Base-by-base conservation (phyloP, 2,113 vertebrate species). In the Bucco capensis region DNA sequence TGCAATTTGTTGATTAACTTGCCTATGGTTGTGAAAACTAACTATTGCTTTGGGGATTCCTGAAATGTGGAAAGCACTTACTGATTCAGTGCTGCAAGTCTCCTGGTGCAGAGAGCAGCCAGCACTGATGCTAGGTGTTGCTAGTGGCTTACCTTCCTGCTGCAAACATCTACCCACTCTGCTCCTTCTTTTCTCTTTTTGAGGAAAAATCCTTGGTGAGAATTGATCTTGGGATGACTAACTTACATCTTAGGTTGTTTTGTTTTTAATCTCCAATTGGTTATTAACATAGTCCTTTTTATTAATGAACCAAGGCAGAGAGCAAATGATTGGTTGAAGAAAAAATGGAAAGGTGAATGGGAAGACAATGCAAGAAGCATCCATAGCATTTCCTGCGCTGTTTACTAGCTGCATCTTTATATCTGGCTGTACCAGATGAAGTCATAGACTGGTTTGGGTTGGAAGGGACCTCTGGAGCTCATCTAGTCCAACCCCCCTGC, bases 1-100 rank as follows among this genome's bases (percentile, higher is more conserved):
- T 92, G 62, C 74, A 92, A 57, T 89, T 92, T 88, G n/a, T 71
- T 84, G 53, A 60, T 92, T 86, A 86, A 74, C 74, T 82, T 85
- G 19, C 66, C 23, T 81, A 53, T 91, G 88, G 28, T 67, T 93
- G 78, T 86, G 90, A 75, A 88, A 88, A 65, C 72, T 66, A 67
- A 66, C 53, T 58, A 13, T 50, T 72, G 73, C 73, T 92, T 61
- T 86, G 54, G 50, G 49, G 58, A 58, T 71, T 69, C 33, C 7
- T 61, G 40, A 88, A 72, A 61, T 18, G 19, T 69, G 46, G n/a
- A 84, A 82, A 44, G 37, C 49, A 25, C 37, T 71, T 66, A 22
- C 51, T 0, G 0, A n/a, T 86, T 76, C 60, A 22, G 42, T 19
- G 28, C 25, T n/a, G 1, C 1, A 2, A 21, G 30, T 47, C 27